Evolutionary conservation across 1,140 invertebrate genomes (phyloP).

Genomic region (Notospermus geniculatus): DNA sequence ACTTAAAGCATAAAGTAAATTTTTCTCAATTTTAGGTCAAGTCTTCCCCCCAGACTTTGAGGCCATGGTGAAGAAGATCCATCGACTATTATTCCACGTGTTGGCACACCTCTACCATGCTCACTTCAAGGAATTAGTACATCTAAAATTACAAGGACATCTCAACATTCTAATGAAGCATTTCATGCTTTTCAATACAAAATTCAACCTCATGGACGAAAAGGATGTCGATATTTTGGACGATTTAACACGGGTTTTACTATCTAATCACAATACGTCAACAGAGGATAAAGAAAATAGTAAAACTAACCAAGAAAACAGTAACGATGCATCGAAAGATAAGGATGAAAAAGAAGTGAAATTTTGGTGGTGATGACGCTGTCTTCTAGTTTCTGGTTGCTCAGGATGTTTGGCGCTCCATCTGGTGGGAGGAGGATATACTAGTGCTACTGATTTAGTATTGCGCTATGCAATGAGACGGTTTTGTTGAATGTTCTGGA

Average conservation of each 20-base stretch:
- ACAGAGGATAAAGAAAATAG: constrained; percentile 6
- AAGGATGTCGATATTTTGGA: constrained; percentile 94
- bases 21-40: constrained; percentile 66
- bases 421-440: no score
- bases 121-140: constrained; percentile 92
- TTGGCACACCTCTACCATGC: constrained; percentile 96
- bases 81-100: constrained; percentile 94
- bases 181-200: constrained; percentile 81
- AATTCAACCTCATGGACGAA: constrained; percentile 80
- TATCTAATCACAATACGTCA: not conserved
- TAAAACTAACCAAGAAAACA: no score
- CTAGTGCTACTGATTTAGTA: no score
- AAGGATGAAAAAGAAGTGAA: no score
- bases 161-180: constrained; percentile 96
- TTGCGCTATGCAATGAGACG: no score
- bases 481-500: no score
- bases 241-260: constrained; percentile 51
- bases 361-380: no score
- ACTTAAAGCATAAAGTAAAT: no score
- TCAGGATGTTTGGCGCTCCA: no score
- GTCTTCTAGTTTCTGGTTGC: no score
- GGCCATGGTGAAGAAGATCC: constrained; percentile 91
- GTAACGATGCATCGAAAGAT: no score
- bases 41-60: constrained; percentile 94
- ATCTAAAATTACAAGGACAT: constrained; percentile 84